A percentile compares a stretch with the other conserved stretches of the same genome.
Conservation (phyloP, 2,797 vertebrate genomes). For the Propithecus perrieri region DNA sequence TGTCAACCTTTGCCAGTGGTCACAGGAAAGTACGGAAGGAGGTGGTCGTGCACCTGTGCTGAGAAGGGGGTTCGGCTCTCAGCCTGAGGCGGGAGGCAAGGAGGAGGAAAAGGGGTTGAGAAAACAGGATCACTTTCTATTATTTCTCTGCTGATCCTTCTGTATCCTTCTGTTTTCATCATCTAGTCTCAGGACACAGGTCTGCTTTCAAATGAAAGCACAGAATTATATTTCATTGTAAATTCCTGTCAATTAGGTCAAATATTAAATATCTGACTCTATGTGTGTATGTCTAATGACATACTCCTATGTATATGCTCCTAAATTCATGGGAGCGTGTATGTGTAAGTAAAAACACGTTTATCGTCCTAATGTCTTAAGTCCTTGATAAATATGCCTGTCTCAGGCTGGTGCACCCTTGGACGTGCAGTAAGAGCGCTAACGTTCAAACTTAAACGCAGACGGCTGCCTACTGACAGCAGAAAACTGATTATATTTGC, state of each 20-base stretch:
- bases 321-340: fast-evolving
- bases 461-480: fast-evolving
- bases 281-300: fast-evolving
- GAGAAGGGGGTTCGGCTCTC: not conserved
- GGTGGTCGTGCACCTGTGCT: fast-evolving
- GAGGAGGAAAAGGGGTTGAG: fast-evolving
- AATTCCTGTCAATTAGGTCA: not conserved
- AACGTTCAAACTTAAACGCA: fast-evolving
- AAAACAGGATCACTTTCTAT: fast-evolving
- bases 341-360: fast-evolving
- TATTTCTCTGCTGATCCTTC: not conserved
- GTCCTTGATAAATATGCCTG: not conserved
- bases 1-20: not conserved
- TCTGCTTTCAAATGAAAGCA: not conserved
- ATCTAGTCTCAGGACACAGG: not conserved
- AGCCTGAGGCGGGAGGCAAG: fast-evolving
- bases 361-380: not conserved
- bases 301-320: fast-evolving
- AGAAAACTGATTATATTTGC: no score
- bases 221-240: fast-evolving
- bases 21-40: fast-evolving
- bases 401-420: fast-evolving
- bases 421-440: fast-evolving
- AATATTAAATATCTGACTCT: not conserved
- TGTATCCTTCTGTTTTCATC: fast-evolving